A percentile compares a stretch with the other conserved stretches of the same genome.
These are phyloP conservation scores for Pachycephala philippinensis DNA, from an alignment of 2,113 vertebrate species.

Conservation along the genomic window DNA sequence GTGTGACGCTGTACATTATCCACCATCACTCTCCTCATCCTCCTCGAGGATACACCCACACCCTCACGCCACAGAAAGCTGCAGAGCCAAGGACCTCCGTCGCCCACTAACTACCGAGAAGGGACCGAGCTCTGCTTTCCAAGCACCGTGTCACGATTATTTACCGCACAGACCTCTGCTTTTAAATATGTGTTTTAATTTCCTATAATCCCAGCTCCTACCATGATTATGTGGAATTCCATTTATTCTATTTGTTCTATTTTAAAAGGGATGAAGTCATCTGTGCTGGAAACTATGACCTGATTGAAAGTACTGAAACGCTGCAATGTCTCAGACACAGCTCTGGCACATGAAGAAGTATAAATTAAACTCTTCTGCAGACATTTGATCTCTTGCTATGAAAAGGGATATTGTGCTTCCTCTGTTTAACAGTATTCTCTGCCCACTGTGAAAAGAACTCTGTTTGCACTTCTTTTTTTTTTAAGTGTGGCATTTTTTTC, in stretches of 20 bases:
- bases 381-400: conserved; percentile 75
- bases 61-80: background rate
- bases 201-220: conserved; percentile 64
- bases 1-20: background rate
- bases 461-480: conserved; percentile 48
- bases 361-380: conserved; percentile 77
- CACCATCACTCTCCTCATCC: conserved; percentile 8
- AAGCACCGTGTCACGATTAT: conserved; percentile 25
- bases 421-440: conserved; percentile 72
- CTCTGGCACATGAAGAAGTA: conserved; percentile 70
- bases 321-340: conserved; percentile 71
- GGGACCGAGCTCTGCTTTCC: conserved; percentile 29
- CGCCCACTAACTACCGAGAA: background rate
- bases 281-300: conserved; percentile 74
- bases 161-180: conserved; percentile 15
- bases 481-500: conserved; percentile 64
- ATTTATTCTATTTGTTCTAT: conserved; percentile 74
- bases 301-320: conserved; percentile 66
- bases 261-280: conserved; percentile 77
- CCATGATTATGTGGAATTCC: conserved; percentile 71
- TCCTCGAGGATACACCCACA: background rate
- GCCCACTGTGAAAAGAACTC: conserved; percentile 73
- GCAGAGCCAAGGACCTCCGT: background rate
- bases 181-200: conserved; percentile 72
- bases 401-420: conserved; percentile 77